phyloP scores from a whole-genome alignment of 1,140 invertebrate species.

The Thaumatotibia leucotreta region DNA sequence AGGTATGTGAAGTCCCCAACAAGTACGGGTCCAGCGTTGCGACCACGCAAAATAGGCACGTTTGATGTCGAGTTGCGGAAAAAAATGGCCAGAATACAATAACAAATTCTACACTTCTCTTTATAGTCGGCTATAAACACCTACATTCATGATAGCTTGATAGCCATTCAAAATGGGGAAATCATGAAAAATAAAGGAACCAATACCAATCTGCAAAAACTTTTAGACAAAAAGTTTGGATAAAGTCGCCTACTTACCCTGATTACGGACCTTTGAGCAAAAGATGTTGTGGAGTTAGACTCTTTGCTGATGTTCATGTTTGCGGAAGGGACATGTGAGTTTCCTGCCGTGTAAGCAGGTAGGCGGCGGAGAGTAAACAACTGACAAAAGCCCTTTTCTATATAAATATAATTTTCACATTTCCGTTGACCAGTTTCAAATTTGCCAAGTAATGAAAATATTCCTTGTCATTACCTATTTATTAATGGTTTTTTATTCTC shows the following conservation, averaged over 20 bases:
- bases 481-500: no score
- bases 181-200: neutral
- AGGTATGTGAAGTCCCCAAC: no score
- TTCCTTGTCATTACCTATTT: no score
- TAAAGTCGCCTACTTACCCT: neutral
- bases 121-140: neutral
- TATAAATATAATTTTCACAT: neutral
- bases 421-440: neutral
- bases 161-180: neutral
- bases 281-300: constrained; percentile 5
- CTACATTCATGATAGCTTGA: neutral
- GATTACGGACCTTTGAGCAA: constrained; percentile 6
- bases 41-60: no score
- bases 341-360: constrained; percentile 10
- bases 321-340: constrained; percentile 10
- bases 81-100: no score
- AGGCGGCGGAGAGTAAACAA: neutral
- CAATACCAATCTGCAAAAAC: neutral
- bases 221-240: neutral
- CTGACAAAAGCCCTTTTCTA: neutral
- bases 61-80: no score
- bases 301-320: constrained; percentile 11
- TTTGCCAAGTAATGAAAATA: neutral
- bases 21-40: no score
- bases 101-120: no score